Base-by-base conservation (phyloP, 2,888 invertebrate genomes). In the Spodoptera littoralis region DNA sequence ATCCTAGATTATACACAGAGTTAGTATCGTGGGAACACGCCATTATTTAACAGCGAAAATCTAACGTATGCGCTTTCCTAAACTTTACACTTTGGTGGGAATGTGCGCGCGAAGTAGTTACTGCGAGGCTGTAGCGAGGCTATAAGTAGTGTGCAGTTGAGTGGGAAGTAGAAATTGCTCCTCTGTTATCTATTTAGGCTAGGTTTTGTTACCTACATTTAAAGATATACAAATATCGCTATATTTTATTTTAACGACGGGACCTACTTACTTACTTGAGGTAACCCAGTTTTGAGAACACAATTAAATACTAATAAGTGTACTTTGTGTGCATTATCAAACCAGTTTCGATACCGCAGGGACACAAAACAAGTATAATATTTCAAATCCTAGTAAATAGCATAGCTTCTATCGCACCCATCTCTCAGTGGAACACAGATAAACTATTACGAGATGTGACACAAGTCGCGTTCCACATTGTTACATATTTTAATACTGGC, bases 11-110 rank as follows among this genome's bases (percentile, higher is more conserved):
- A 71, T 71, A 70, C 55, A 22, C 57, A 24, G n/a, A 58, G 43
- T 36, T 11, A 36, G 30, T 43, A 12, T 53, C 82, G 83, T 83
- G 83, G 75, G 83, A 83, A 82, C 47, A 65, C 22, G 50, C 56
- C 69, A 72, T 69, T 72, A 80, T 78, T 75, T 52, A 69, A 77
- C 61, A 68, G 67, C 65, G 73, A 69, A 76, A 70, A 79, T 70
- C 56, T 71, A 60, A 51, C 57, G 59, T 62, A 55, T 66, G 66
- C 65, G 73, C 79, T 79, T 79, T 79, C 79, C 69, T 73, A 77
- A 79, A 79, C 75, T 65, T 77, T 64, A 72, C 46, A 77, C 36
- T 60, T 22, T 0, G 11, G 9, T 51, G 30, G 4, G 6, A 6
- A 24, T 54, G 58, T 45, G 6, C 5, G 18, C 50, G 58, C 43